Base-by-base conservation (phyloP, 2,797 vertebrate genomes). In the Glossophaga mutica region DNA sequence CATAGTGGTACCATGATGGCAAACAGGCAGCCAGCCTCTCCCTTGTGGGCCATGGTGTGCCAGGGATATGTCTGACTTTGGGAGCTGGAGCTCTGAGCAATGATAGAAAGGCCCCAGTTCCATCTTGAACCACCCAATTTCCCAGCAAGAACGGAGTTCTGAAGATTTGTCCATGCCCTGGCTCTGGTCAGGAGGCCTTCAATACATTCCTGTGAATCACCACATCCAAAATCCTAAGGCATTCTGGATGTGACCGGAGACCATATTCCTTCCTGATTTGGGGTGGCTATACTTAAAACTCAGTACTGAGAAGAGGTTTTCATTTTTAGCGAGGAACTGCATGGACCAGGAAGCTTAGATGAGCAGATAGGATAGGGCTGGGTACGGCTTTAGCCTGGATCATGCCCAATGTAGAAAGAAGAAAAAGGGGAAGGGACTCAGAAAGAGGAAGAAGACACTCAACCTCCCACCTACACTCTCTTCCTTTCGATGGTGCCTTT, bases 41-140 rank as follows among this genome's bases (percentile, higher is more conserved):
- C 15, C 26, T 14, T 15, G 6, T 37, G 68, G 77, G 15, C 73
- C 19, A 6, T 24, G 44, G 24, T 29, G 12, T 81, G 55, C 78
- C 22, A 44, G 67, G 70, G 3, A 16, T 65, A 34, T 85, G 37
- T 11, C 1, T 44, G 65, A 50, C n/a, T 81, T 15, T 42, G 59
- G 39, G 74, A 42, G 42, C 22, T 59, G 29, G 77, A 88, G 22
- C 44, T 95, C 91, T 87, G 77, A 90, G 81, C 4, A 3, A 19
- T 65, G 39, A 21, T 5, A 46, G 82, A 48, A 83, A 71, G 65
- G 21, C 10, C 50, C 50, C 4, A 44, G 22, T 48, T 16, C 34
- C 42, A 46, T 74, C 65, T 68, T 32, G 67, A 94, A 42, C 48
- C 62, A 59, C 62, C 21, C 37, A 59, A 5, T 57, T 95, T 70